phyloP scores from a whole-genome alignment of 1,140 invertebrate genomes.

The Coenobita brevimanus region DNA sequence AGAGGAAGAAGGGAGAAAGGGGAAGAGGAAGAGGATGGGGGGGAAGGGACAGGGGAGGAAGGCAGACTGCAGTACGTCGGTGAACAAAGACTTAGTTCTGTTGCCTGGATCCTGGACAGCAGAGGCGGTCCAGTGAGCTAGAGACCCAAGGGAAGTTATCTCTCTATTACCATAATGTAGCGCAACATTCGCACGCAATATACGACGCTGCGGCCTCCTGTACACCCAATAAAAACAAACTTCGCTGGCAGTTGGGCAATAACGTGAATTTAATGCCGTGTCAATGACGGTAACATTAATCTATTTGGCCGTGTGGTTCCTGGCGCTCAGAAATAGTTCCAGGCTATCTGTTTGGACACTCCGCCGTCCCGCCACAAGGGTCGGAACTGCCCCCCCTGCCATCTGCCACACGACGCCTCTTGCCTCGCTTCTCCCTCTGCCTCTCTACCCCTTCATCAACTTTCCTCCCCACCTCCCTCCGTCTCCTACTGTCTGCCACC shows the following conservation, averaged over 20 bases:
- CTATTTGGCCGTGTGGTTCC: slow-evolving; percentile 37
- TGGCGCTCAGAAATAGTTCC: slow-evolving; percentile 27
- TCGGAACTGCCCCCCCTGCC: no score
- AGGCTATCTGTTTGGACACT: not conserved
- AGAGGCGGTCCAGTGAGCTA: slow-evolving; percentile 8
- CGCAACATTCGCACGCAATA: slow-evolving; percentile 45
- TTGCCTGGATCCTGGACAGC: not conserved
- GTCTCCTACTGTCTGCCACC: no score
- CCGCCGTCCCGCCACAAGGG: not conserved
- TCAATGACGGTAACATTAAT: slow-evolving; percentile 60
- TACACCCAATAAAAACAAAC: slow-evolving; percentile 64
- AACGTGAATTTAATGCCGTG: slow-evolving; percentile 62
- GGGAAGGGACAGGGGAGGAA: not conserved
- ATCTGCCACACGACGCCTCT: no score
- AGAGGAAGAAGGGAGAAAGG: not conserved
- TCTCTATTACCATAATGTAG: slow-evolving; percentile 64
- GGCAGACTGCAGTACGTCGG: no score
- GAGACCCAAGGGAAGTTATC: slow-evolving; percentile 42
- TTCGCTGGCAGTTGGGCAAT: slow-evolving; percentile 61
- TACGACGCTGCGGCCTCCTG: slow-evolving; percentile 44
- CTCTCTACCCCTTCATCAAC: no score
- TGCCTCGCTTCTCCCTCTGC: no score
- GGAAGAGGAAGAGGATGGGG: not conserved
- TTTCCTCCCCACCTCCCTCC: no score
- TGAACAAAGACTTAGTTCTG: not conserved